Evolutionary conservation across 2,888 invertebrate genomes (phyloP).

Genomic region (Deilephila porcellus): DNA sequence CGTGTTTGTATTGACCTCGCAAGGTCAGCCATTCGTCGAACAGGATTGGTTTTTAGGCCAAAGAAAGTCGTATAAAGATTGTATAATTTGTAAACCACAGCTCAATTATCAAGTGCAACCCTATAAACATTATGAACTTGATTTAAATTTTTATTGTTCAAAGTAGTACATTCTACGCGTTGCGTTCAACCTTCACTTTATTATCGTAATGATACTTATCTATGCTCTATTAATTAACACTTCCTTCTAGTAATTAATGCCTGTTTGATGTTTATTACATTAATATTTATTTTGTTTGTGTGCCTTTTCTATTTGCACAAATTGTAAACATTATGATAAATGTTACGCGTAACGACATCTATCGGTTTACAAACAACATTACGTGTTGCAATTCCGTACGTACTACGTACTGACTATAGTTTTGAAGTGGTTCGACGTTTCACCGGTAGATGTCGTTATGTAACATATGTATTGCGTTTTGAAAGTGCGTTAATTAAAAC

Average conservation of each 20-base stretch:
- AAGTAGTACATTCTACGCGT: neutral
- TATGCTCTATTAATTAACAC: conserved; percentile 25
- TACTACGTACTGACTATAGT: too few relatives aligned
- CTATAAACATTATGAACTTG: neutral
- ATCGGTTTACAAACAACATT: neutral
- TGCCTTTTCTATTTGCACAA: neutral
- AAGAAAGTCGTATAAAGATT: conserved; percentile 9
- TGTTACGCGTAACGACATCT: neutral
- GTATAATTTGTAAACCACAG: conserved; percentile 12
- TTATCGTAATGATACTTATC: conserved; percentile 10
- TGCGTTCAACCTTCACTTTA: conserved; percentile 4
- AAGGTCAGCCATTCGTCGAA: conserved; percentile 49
- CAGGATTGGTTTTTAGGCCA: conserved; percentile 31
- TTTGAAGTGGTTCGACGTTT: neutral
- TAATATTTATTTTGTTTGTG: conserved; percentile 20
- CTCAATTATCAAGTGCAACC: conserved; percentile 6
- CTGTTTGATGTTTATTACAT: neutral
- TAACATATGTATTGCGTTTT: neutral
- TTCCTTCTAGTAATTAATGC: conserved; percentile 15
- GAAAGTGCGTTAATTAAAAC: neutral
- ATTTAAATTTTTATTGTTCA: conserved; percentile 15
- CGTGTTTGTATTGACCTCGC: conserved; percentile 48
- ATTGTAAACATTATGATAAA: neutral
- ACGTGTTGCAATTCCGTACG: neutral
- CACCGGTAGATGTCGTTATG: conserved; percentile 9